phyloP scores from a whole-genome alignment of 2,888 invertebrate species.

The Dendrolimus pini region DNA sequence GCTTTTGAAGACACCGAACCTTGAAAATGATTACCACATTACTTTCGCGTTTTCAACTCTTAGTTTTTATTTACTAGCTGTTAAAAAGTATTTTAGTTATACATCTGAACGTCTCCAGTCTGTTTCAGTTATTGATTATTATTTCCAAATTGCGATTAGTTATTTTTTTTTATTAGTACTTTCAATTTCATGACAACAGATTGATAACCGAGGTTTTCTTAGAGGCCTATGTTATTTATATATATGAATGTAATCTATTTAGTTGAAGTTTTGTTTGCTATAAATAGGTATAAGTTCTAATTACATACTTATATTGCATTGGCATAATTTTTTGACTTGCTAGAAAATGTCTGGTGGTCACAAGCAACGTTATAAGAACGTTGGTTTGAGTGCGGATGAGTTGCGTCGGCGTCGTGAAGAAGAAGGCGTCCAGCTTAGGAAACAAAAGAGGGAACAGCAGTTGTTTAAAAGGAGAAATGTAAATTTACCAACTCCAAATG shows the following conservation, averaged over 20 bases:
- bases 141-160: no score
- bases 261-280: no score
- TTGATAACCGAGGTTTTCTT: no score
- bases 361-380: slow-evolving; percentile 96
- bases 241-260: no score
- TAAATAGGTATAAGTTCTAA: no score
- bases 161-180: no score
- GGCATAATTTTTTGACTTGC: neutral
- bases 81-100: neutral
- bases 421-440: slow-evolving; percentile 96
- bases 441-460: slow-evolving; percentile 97
- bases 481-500: slow-evolving; percentile 51
- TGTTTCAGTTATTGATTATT: no score
- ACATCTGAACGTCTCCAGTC: no score
- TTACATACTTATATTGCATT: no score
- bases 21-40: neutral
- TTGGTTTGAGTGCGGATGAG: slow-evolving; percentile 93
- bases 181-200: no score
- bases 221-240: no score
- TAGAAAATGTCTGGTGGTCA: slow-evolving; percentile 88
- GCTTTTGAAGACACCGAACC: neutral
- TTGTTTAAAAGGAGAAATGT: slow-evolving; percentile 95
- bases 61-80: no score
- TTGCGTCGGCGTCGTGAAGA: slow-evolving; percentile 94
- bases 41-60: neutral